These are phyloP conservation scores for Parus major DNA, from an alignment of 2,113 vertebrate genomes.

Conservation along the genomic window DNA sequence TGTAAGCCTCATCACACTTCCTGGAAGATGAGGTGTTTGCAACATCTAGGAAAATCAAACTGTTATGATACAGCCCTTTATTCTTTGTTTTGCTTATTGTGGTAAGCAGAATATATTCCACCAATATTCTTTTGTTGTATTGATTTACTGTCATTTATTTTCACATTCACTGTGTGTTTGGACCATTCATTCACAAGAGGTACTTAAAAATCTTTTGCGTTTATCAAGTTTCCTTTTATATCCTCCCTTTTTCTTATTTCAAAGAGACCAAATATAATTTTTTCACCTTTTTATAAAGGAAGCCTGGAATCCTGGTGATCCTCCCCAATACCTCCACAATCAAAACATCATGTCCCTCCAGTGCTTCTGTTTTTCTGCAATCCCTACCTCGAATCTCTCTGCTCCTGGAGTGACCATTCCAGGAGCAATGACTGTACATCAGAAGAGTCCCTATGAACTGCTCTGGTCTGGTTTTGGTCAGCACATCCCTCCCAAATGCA, in stretches of 20 bases:
- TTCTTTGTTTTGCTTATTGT: background rate
- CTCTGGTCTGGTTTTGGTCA: accelerated
- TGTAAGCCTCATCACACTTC: background rate
- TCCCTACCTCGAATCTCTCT: background rate
- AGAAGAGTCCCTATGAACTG: background rate
- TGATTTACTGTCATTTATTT: background rate
- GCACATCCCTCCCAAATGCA: background rate
- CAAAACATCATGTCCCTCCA: background rate
- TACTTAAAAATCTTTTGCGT: slow-evolving; percentile 4
- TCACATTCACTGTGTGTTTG: background rate
- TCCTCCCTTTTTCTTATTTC: background rate
- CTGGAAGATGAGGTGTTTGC: background rate
- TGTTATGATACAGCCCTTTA: background rate
- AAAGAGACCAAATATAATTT: slow-evolving; percentile 5
- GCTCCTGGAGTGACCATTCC: background rate
- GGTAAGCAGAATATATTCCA: slow-evolving; percentile 28
- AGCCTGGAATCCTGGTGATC: background rate
- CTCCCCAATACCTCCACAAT: background rate
- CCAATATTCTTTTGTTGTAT: background rate
- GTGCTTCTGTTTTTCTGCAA: background rate
- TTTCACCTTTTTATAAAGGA: background rate
- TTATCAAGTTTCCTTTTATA: background rate
- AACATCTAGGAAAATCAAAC: background rate
- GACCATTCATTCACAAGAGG: background rate
- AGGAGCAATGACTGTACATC: background rate